These are phyloP conservation scores for Lucilia sericata DNA, from an alignment of 1,140 invertebrate genomes.

Conservation along the genomic window DNA sequence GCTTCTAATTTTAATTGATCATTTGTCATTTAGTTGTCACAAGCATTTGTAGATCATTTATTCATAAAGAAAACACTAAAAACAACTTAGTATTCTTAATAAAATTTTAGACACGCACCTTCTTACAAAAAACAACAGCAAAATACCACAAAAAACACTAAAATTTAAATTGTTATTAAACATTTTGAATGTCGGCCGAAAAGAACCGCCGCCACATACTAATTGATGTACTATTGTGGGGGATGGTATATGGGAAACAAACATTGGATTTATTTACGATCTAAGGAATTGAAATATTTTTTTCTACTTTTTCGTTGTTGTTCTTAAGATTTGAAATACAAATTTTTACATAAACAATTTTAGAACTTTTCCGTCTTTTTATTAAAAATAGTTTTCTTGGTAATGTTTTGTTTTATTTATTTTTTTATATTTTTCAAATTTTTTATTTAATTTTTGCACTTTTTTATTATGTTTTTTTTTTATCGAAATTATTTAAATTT, in stretches of 20 bases:
- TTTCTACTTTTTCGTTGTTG: background rate
- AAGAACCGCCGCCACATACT: background rate
- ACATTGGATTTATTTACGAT: background rate
- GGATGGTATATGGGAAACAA: background rate
- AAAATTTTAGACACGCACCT: background rate
- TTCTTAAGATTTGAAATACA: background rate
- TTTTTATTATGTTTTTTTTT: background rate
- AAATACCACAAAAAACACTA: background rate
- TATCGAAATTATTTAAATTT: background rate
- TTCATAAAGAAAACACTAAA: too few relatives aligned
- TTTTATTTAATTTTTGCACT: background rate
- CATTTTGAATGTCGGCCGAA: background rate
- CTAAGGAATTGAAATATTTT: background rate
- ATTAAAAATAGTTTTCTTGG: background rate
- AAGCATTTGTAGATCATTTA: background rate
- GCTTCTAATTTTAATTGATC: background rate
- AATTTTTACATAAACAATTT: background rate
- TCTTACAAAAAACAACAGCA: background rate
- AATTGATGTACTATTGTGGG: background rate
- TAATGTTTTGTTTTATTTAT: background rate
- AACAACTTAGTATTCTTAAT: background rate
- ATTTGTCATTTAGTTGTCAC: background rate
- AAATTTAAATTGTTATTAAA: background rate
- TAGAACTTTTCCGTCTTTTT: background rate
- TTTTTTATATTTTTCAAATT: background rate